Evolutionary conservation across 2,113 vertebrate species (phyloP).

Genomic region (Chloroceryle aenea): DNA sequence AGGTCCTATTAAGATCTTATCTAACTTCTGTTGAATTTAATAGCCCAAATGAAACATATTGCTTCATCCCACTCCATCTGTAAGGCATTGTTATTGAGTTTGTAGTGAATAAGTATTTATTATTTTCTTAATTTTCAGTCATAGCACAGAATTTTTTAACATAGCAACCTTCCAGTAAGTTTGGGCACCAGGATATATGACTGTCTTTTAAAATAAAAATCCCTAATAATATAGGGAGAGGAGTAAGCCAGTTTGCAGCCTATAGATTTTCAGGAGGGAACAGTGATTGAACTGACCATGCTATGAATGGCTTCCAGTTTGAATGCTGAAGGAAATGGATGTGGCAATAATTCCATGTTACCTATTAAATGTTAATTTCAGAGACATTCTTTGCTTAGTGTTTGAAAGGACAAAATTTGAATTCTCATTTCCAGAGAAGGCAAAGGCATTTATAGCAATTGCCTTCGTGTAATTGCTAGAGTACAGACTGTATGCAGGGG

Average conservation of each 20-base stretch:
- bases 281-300: not conserved
- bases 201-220: not conserved
- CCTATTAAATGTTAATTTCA: conserved; percentile 11
- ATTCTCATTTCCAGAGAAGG: conserved; percentile 32
- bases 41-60: not conserved
- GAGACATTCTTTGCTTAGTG: not conserved
- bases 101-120: not conserved
- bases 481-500: not conserved
- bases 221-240: not conserved
- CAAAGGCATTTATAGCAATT: conserved; percentile 3
- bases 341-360: conserved; percentile 1
- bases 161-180: not conserved
- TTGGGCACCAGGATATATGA: not conserved
- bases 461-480: not conserved
- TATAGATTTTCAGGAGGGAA: not conserved
- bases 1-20: not conserved
- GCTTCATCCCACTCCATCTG: not conserved
- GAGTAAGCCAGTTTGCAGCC: not conserved
- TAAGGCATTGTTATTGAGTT: not conserved
- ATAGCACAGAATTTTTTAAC: not conserved
- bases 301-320: not conserved
- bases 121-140: not conserved
- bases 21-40: not conserved
- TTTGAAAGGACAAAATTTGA: conserved; percentile 53
- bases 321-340: not conserved